Base-by-base conservation (phyloP, 2,113 vertebrate genomes). In the Festucalex cinctus region DNA sequence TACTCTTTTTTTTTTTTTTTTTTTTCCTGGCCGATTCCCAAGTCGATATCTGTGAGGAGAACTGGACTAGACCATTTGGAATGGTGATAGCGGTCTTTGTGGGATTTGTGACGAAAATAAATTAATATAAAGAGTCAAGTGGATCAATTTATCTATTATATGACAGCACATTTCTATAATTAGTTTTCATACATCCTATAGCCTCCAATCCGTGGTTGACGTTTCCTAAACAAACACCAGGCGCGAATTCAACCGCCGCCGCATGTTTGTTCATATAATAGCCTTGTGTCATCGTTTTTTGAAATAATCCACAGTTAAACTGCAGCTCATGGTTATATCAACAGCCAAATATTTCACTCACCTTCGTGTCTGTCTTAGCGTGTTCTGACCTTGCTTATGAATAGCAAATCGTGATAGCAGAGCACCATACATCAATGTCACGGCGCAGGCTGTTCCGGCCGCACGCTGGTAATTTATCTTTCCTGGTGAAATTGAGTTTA, bases 401-500 rank as follows among this genome's bases (percentile, higher is more conserved):
- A 85, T 80, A 72, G 79, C 69, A 63, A 79, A 78, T 70, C 63
- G 62, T 64, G 87, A 84, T 86, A 86, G 85, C 81, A 66, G 71
- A 64, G 64, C 16, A 37, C 76, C 83, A 91, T 91, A 86, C 84
- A 89, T 92, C 91, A 90, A 77, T 91, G 88, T 91, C 88, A 83
- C 20, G 61, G 72, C 77, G 48, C 78, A 79, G 81, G 73, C 82
- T 75, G 84, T 48, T 78, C 68, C 73, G 76, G 78, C 81, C 69
- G 82, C 81, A 78, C 76, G 63, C 80, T 69, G 81, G 76, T 90
- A 87, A 91, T 92, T 88, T 89, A 85, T 89, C 90, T 86, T 82
- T 88, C 79, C 73, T 54, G 53, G 64, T 75, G 77, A 83, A 82
- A 83, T 79, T 68, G 77, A 72, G 73, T 81, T 68, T 86, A 72